Percentiles rank a stretch among this genome's conserved stretches.
phyloP scores from a whole-genome alignment of 2,113 vertebrate genomes.

The Oplegnathus fasciatus region DNA sequence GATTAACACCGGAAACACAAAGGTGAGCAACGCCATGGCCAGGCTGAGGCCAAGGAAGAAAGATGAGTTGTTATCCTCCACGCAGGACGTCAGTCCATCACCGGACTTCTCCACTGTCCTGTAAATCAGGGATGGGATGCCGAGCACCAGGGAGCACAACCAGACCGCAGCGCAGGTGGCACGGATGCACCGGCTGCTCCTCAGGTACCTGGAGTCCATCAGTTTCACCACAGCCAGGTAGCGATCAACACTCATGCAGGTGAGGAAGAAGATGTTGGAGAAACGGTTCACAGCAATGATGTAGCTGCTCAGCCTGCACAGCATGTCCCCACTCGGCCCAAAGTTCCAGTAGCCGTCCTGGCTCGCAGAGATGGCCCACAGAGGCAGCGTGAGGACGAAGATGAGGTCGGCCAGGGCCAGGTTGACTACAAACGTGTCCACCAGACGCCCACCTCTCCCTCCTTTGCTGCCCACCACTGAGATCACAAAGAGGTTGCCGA shows the following conservation, averaged over 20 bases:
- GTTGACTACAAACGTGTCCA: conserved; percentile 90
- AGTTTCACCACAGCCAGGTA: conserved; percentile 88
- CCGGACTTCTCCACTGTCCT: conserved; percentile 48
- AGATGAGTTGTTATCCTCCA: conserved; percentile 71
- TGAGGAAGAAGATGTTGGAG: conserved; percentile 91
- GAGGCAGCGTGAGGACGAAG: conserved; percentile 88
- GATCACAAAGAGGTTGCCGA: conserved; percentile 90
- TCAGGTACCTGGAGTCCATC: conserved; percentile 80
- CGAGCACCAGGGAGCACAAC: conserved; percentile 83
- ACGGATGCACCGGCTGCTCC: conserved; percentile 74
- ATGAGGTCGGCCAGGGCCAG: conserved; percentile 89
- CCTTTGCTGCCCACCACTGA: conserved; percentile 76
- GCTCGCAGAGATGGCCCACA: conserved; percentile 86
- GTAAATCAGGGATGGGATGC: conserved; percentile 82
- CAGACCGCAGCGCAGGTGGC: conserved; percentile 83
- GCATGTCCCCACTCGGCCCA: conserved; percentile 46
- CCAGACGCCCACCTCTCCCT: conserved; percentile 77
- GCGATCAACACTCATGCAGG: conserved; percentile 79
- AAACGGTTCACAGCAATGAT: conserved; percentile 88
- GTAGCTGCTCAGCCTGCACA: conserved; percentile 91
- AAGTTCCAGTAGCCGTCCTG: conserved; percentile 84
- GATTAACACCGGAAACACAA: conserved; percentile 85
- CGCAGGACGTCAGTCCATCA: conserved; percentile 37
- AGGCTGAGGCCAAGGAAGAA: conserved; percentile 80
- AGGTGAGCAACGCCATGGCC: conserved; percentile 84